Evolutionary conservation across 2,113 vertebrate genomes (phyloP).

Genomic region (Neotragus pygmaeus): DNA sequence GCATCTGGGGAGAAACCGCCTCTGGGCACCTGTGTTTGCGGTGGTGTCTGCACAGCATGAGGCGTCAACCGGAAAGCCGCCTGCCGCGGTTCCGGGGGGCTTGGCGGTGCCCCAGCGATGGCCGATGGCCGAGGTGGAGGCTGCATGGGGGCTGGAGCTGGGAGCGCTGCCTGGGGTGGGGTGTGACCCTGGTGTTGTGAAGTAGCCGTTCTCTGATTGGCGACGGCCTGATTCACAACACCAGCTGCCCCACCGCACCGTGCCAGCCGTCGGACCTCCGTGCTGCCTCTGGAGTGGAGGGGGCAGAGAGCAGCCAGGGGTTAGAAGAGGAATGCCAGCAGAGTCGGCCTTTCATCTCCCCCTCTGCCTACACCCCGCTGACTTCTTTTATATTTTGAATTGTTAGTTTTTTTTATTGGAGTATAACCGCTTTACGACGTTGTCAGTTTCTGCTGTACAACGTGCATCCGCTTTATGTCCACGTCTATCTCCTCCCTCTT

Average conservation of each 20-base stretch:
- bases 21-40: not conserved
- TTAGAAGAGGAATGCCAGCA: not conserved
- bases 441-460: not conserved
- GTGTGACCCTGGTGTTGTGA: constrained; percentile 98
- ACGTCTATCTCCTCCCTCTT: not conserved
- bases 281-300: not conserved
- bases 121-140: rapidly evolving
- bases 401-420: not conserved
- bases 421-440: not conserved
- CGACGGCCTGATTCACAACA: constrained; percentile 99
- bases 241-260: constrained; percentile 95
- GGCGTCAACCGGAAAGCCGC: not conserved
- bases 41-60: not conserved
- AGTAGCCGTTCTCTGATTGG: constrained; percentile 93
- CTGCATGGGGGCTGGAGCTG: not conserved
- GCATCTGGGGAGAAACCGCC: not conserved
- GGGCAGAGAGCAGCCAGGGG: not conserved
- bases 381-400: not conserved
- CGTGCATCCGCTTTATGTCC: not conserved
- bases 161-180: constrained; percentile 74
- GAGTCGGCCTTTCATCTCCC: not conserved
- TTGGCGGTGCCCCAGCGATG: not conserved
- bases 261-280: not conserved
- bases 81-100: not conserved
- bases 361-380: rapidly evolving